Percentiles rank a stretch among this genome's conserved stretches.
phyloP scores from a whole-genome alignment of 1,140 invertebrate species.

The Venturia canescens region DNA sequence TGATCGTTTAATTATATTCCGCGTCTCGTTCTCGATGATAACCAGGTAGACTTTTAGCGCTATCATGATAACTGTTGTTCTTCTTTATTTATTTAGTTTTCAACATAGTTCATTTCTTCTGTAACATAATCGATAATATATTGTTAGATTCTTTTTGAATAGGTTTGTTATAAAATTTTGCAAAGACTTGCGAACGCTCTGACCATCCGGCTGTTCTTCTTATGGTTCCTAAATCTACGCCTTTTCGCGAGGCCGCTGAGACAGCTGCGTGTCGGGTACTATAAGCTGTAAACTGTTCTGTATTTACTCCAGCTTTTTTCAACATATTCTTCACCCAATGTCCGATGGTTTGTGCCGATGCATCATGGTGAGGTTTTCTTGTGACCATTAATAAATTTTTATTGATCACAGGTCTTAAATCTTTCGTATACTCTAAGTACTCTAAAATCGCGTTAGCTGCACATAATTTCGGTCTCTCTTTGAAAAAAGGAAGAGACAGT shows the following conservation, averaged over 20 bases:
- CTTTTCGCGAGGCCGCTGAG: conserved; percentile 32
- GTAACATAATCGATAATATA: background rate
- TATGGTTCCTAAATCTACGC: conserved; percentile 35
- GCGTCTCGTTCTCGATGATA: conserved; percentile 3
- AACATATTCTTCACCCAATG: conserved; percentile 40
- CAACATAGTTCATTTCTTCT: background rate
- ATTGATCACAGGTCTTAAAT: background rate
- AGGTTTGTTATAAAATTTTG: conserved; percentile 42
- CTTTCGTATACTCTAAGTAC: background rate
- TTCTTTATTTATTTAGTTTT: background rate
- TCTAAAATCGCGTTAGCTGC: background rate
- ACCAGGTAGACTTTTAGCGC: background rate
- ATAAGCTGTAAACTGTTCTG: conserved; percentile 34
- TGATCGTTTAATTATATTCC: conserved; percentile 1
- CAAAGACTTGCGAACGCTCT: background rate
- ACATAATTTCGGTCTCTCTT: background rate
- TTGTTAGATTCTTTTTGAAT: background rate
- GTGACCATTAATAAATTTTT: background rate
- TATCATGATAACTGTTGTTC: background rate
- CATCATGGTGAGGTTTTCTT: background rate
- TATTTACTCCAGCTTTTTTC: conserved; percentile 26
- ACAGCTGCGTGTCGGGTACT: conserved; percentile 40
- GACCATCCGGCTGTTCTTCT: conserved; percentile 1
- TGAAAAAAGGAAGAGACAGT: background rate
- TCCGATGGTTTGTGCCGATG: background rate